A percentile compares a stretch with the other conserved stretches of the same genome.
phyloP scores from a whole-genome alignment of 2,113 vertebrate species.

The Columba livia region DNA sequence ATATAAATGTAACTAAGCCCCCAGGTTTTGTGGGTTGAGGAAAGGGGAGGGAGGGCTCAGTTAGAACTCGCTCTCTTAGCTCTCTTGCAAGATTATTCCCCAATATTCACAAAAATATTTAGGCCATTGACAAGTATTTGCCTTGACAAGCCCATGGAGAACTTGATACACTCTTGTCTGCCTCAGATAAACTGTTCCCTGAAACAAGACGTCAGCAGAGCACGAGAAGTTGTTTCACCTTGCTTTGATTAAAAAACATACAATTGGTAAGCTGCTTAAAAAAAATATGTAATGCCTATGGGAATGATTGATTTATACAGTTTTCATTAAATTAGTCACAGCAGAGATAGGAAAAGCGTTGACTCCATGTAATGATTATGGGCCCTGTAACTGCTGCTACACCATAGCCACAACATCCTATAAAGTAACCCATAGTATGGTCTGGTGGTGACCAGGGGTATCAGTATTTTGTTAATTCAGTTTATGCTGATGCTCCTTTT shows the following conservation, averaged over 20 bases:
- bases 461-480: neutral
- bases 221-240: neutral
- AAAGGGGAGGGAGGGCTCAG: neutral
- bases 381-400: neutral
- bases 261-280: neutral
- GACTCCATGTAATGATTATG: neutral
- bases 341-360: neutral
- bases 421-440: neutral
- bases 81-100: constrained; percentile 11
- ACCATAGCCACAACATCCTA: neutral
- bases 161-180: neutral
- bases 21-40: neutral
- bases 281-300: neutral
- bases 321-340: neutral
- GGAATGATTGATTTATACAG: neutral
- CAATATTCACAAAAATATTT: constrained; percentile 41
- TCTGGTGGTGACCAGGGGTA: rapidly evolving
- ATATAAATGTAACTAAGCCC: constrained; percentile 4
- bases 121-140: constrained; percentile 29
- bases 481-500: neutral
- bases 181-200: neutral
- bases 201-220: neutral
- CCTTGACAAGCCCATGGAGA: constrained; percentile 13
- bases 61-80: neutral
- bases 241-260: neutral